A percentile compares a stretch with the other conserved stretches of the same genome.
Conservation (phyloP, 2,888 invertebrate genomes). For the Conus canariensis region DNA sequence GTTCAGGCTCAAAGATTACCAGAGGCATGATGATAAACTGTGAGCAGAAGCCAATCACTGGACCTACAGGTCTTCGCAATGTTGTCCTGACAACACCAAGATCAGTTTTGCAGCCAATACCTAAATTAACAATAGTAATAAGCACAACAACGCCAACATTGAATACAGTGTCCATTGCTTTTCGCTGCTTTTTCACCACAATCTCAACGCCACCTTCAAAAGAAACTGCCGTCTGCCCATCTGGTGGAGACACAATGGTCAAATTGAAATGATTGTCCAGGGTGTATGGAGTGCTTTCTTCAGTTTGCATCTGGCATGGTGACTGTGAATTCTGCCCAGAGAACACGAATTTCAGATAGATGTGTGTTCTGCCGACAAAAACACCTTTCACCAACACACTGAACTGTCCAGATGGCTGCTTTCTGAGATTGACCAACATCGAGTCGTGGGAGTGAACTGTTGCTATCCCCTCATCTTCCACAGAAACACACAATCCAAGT, state of each 20-base stretch:
- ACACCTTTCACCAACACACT: conserved; percentile 7
- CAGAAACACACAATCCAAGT: neutral
- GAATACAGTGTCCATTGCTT: conserved; percentile 60
- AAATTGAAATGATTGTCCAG: conserved; percentile 21
- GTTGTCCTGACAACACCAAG: conserved; percentile 76
- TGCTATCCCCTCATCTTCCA: neutral
- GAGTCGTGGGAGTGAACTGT: neutral
- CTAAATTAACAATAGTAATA: conserved; percentile 75
- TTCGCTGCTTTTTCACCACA: conserved; percentile 57
- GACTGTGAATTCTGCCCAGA: neutral
- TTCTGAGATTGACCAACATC: neutral
- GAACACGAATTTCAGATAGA: conserved; percentile 19
- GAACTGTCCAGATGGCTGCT: neutral
- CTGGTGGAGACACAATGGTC: neutral
- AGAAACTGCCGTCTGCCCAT: neutral
- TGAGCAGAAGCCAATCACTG: conserved; percentile 80
- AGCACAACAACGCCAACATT: conserved; percentile 62
- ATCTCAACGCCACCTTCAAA: conserved; percentile 52
- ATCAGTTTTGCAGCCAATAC: conserved; percentile 80
- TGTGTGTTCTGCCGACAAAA: conserved; percentile 42
- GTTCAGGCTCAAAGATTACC: conserved; percentile 67
- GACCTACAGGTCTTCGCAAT: conserved; percentile 79
- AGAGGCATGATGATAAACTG: conserved; percentile 82
- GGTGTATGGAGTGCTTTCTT: neutral
- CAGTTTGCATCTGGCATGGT: neutral